Conservation (phyloP, 1,140 invertebrate species). For the Trigoniulus corallinus region DNA sequence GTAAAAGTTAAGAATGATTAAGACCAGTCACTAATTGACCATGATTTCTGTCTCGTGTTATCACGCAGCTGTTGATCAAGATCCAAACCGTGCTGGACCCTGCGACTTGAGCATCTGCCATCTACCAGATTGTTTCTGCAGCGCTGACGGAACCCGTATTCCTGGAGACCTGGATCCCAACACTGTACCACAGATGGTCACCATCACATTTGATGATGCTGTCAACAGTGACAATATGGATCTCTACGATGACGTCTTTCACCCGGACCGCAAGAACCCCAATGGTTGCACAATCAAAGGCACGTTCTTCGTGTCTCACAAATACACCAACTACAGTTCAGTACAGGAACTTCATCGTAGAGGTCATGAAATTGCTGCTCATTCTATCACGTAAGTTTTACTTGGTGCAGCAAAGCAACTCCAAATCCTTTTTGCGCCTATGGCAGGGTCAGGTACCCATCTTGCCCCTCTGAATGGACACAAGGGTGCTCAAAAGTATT, state of each 20-base stretch:
- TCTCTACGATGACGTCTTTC: conserved; percentile 77
- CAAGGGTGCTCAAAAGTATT: neutral
- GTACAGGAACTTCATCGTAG: conserved; percentile 74
- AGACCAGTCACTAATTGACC: neutral
- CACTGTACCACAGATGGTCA: conserved; percentile 80
- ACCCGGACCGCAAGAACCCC: conserved; percentile 56
- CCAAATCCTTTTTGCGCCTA: no score
- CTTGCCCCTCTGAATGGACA: no score
- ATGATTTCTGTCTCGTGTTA: neutral
- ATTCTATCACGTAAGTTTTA: conserved; percentile 55
- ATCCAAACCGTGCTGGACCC: conserved; percentile 73
- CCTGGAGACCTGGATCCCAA: conserved; percentile 57
- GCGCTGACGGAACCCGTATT: conserved; percentile 75
- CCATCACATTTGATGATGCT: conserved; percentile 83
- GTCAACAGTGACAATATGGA: conserved; percentile 89
- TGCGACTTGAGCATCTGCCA: conserved; percentile 75
- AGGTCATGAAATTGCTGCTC: conserved; percentile 84
- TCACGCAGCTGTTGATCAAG: conserved; percentile 55
- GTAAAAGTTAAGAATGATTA: no score
- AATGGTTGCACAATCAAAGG: conserved; percentile 83
- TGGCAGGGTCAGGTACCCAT: no score
- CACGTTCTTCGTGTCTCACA: conserved; percentile 91
- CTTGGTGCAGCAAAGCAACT: neutral
- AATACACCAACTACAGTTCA: conserved; percentile 88
- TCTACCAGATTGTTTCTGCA: conserved; percentile 85